Conservation (phyloP, 2,888 invertebrate species). For the Drosophila ezoana region DNA sequence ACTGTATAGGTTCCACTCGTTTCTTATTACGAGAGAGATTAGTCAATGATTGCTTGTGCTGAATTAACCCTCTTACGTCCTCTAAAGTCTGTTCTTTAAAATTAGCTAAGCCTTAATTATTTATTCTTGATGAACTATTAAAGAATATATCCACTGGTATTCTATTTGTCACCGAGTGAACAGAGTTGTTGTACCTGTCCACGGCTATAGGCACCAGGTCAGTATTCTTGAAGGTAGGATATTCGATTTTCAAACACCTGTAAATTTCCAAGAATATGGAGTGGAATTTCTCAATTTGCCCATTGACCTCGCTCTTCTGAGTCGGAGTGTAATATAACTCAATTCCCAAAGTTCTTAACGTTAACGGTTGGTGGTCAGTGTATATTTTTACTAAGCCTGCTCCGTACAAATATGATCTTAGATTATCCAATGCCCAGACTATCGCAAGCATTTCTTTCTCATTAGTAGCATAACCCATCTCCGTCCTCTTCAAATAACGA, state of each 20-base stretch:
- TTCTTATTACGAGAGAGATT: too few relatives aligned
- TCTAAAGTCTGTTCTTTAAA: background rate
- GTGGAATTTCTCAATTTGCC: background rate
- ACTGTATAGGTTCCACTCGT: background rate
- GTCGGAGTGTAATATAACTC: background rate
- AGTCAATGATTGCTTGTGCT: background rate
- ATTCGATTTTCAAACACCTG: background rate
- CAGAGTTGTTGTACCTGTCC: background rate
- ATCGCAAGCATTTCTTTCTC: too few relatives aligned
- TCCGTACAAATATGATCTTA: too few relatives aligned
- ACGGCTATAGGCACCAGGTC: background rate
- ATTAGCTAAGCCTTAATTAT: background rate
- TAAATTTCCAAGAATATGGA: background rate
- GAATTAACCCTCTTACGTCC: background rate
- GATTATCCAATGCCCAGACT: too few relatives aligned
- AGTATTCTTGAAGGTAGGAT: background rate
- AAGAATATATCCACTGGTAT: background rate
- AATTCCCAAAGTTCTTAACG: background rate
- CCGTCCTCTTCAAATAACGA: too few relatives aligned
- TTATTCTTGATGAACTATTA: background rate
- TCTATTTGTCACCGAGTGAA: background rate
- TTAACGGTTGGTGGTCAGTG: too few relatives aligned
- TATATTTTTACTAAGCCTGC: too few relatives aligned
- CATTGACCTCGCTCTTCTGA: background rate
- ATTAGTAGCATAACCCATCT: too few relatives aligned